Percentiles rank a stretch among this genome's conserved stretches.
Conservation (phyloP, 2,113 vertebrate species). For the Sinocyclocheilus rhinocerous region DNA sequence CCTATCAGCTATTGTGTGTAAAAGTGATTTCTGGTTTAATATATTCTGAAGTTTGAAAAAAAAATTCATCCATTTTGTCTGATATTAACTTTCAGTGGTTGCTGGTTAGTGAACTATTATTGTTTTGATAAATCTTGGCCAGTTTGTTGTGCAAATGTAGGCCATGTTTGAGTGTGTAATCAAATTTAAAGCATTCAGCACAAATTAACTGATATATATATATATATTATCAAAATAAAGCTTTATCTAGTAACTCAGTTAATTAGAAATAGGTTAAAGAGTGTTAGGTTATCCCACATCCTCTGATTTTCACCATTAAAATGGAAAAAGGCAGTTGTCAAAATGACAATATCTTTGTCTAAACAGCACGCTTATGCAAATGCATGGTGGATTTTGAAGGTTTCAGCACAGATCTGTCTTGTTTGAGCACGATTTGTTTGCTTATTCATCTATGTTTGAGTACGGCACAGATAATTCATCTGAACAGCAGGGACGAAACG, state of each 20-base stretch:
- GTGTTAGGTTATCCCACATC: background rate
- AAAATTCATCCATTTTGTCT: background rate
- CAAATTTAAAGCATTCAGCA: background rate
- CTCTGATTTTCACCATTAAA: background rate
- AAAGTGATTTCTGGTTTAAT: constrained; percentile 4
- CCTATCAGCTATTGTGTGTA: background rate
- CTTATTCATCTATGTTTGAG: constrained; percentile 11
- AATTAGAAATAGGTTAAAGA: background rate
- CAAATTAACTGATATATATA: background rate
- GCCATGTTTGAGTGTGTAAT: background rate
- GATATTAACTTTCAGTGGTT: background rate
- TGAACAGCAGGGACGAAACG: constrained; percentile 18
- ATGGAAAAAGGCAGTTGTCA: background rate
- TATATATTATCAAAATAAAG: background rate
- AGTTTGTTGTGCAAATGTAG: background rate
- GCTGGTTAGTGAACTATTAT: background rate
- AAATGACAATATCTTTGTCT: background rate
- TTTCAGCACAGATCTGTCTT: background rate
- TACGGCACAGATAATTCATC: background rate
- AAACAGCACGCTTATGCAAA: background rate
- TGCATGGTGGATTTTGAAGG: background rate
- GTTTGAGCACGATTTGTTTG: constrained; percentile 1
- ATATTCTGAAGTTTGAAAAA: background rate
- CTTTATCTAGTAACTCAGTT: background rate
- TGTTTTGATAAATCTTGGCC: too few relatives aligned